These are phyloP conservation scores for Limenitis camilla DNA, from an alignment of 2,888 invertebrate species.

Conservation along the genomic window DNA sequence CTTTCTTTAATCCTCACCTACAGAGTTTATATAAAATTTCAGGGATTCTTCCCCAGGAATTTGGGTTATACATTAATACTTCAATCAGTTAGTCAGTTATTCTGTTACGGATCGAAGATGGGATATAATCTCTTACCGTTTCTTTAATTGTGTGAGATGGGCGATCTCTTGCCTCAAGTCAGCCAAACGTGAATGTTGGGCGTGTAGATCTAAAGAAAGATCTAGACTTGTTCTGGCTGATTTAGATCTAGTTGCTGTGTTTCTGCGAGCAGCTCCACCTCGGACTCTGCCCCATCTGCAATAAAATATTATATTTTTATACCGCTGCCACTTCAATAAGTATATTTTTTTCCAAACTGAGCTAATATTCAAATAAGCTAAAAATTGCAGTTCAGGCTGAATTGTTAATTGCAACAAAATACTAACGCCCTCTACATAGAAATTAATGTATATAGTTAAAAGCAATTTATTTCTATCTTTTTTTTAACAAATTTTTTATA, in stretches of 20 bases:
- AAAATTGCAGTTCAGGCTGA: too few species aligned
- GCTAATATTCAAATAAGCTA: too few species aligned
- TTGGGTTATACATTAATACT: too few species aligned
- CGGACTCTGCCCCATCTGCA: slow-evolving; percentile 48
- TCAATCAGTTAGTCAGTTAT: background rate
- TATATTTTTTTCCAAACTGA: too few species aligned
- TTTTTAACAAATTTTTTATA: too few species aligned
- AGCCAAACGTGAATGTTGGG: slow-evolving; percentile 89
- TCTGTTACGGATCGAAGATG: background rate
- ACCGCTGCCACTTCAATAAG: background rate
- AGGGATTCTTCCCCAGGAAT: too few species aligned
- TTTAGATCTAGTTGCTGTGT: slow-evolving; percentile 42
- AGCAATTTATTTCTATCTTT: too few species aligned
- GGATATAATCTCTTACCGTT: slow-evolving; percentile 44
- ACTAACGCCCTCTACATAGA: too few species aligned
- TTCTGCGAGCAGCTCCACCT: slow-evolving; percentile 23
- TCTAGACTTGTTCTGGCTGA: slow-evolving; percentile 91
- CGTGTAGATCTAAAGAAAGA: slow-evolving; percentile 92
- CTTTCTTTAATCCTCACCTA: too few species aligned
- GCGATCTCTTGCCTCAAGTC: slow-evolving; percentile 89
- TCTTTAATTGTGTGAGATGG: slow-evolving; percentile 86
- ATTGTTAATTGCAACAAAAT: too few species aligned
- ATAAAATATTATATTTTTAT: background rate
- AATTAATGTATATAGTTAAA: too few species aligned
- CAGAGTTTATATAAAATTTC: too few species aligned